phyloP scores from a whole-genome alignment of 92 coral and sea anemone genomes.

The Pocillopora meandrina region DNA sequence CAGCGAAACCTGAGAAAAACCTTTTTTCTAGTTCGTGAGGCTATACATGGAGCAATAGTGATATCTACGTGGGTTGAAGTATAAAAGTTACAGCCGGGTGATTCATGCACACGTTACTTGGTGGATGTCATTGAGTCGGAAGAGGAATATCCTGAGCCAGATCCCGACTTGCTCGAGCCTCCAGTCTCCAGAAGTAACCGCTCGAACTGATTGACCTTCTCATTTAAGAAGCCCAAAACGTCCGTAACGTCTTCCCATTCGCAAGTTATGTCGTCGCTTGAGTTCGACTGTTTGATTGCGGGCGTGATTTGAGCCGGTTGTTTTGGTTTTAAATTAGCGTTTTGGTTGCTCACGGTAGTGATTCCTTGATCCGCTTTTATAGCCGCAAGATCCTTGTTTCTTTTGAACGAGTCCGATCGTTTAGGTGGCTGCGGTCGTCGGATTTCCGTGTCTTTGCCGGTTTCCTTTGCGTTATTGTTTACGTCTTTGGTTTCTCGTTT shows the following conservation, averaged over 20 bases:
- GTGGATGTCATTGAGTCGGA: conserved; percentile 76
- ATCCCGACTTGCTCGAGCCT: conserved; percentile 68
- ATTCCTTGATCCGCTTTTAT: conserved; percentile 60
- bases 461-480: conserved; percentile 38
- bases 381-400: conserved; percentile 61
- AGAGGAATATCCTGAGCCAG: conserved; percentile 74
- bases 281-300: conserved; percentile 50
- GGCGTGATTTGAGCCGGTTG: conserved; percentile 46
- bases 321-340: conserved; percentile 29
- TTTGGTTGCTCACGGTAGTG: conserved; percentile 23
- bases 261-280: conserved; percentile 58
- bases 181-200: conserved; percentile 81
- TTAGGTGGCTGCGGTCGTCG: conserved; percentile 86
- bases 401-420: conserved; percentile 86
- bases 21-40: not conserved
- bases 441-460: conserved; percentile 40
- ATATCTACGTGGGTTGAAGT: not conserved
- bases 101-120: conserved; percentile 9
- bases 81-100: not conserved
- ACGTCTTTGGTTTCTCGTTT: conserved; percentile 25
- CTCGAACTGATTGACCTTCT: conserved; percentile 90
- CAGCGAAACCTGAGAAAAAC: not conserved
- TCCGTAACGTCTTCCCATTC: conserved; percentile 96
- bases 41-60: not conserved
- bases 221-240: conserved; percentile 86